Evolutionary conservation across 1,140 invertebrate species (phyloP).

Genomic region (Drosophila parabipectinata): DNA sequence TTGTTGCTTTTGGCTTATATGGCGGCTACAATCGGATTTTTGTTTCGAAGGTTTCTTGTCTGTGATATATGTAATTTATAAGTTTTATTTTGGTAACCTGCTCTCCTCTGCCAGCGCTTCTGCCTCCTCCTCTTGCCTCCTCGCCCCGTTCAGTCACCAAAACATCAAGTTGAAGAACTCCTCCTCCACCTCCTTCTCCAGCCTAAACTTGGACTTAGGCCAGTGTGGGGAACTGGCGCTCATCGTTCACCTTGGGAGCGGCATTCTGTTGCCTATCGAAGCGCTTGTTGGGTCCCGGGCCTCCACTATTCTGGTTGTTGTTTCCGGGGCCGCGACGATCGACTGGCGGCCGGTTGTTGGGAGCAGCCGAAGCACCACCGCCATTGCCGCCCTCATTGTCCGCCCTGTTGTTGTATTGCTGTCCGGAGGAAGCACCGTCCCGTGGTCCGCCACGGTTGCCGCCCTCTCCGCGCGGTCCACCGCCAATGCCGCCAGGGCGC

Average conservation of each 20-base stretch:
- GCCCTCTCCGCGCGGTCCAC: constrained; percentile 82
- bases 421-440: constrained; percentile 26
- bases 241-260: constrained; percentile 97
- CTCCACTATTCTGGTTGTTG: constrained; percentile 42
- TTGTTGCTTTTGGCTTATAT: constrained; percentile 77
- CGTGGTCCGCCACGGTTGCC: constrained; percentile 69
- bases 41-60: constrained; percentile 34
- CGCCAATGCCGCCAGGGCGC: constrained; percentile 86
- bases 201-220: constrained; percentile 81
- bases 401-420: constrained; percentile 24
- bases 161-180: constrained; percentile 26
- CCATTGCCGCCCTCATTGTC: constrained; percentile 34
- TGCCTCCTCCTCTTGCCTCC: background rate
- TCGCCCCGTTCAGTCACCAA: constrained; percentile 20
- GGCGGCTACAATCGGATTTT: constrained; percentile 43
- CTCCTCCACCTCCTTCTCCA: background rate
- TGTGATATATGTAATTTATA: constrained; percentile 52
- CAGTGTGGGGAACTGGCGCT: constrained; percentile 96
- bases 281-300: constrained; percentile 54
- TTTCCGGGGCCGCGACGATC: constrained; percentile 73
- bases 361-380: constrained; percentile 62
- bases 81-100: constrained; percentile 56
- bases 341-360: constrained; percentile 61
- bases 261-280: constrained; percentile 75
- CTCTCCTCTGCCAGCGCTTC: constrained; percentile 10